phyloP scores from a whole-genome alignment of 1,140 invertebrate species.

The Stegodyphus dumicola region DNA sequence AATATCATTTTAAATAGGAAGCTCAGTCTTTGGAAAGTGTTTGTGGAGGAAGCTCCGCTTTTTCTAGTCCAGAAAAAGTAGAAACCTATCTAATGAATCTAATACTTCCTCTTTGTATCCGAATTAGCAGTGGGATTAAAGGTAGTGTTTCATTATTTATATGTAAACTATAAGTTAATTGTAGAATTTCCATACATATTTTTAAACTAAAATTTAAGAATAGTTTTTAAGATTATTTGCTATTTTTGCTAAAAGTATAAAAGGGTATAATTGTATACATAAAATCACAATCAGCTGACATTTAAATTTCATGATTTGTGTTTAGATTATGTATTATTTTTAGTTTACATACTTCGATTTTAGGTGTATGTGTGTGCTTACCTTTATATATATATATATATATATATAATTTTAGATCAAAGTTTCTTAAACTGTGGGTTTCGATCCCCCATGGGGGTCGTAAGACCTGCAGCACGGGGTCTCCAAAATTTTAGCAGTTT shows the following conservation, averaged over 20 bases:
- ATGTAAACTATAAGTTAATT: slow-evolving; percentile 71
- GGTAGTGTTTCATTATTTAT: slow-evolving; percentile 81
- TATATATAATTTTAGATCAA: too few species aligned
- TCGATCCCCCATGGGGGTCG: too few species aligned
- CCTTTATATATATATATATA: too few species aligned
- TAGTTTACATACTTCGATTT: too few species aligned
- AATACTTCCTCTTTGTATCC: slow-evolving; percentile 92
- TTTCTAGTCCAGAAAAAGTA: slow-evolving; percentile 89
- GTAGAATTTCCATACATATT: not conserved
- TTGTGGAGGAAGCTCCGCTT: slow-evolving; percentile 87
- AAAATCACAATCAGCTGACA: too few species aligned
- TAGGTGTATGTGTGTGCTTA: too few species aligned
- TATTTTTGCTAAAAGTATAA: not conserved
- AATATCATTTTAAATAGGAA: slow-evolving; percentile 74
- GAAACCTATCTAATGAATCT: slow-evolving; percentile 96
- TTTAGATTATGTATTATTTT: too few species aligned
- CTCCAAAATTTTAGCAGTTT: too few species aligned
- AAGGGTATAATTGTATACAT: too few species aligned
- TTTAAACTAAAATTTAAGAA: not conserved
- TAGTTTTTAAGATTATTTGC: not conserved
- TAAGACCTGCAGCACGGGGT: too few species aligned
- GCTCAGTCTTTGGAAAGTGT: slow-evolving; percentile 93
- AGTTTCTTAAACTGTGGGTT: too few species aligned
- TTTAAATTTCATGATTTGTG: too few species aligned
- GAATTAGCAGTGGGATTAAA: slow-evolving; percentile 91